Base-by-base conservation (phyloP, 2,113 vertebrate species). In the Cinclus cinclus region DNA sequence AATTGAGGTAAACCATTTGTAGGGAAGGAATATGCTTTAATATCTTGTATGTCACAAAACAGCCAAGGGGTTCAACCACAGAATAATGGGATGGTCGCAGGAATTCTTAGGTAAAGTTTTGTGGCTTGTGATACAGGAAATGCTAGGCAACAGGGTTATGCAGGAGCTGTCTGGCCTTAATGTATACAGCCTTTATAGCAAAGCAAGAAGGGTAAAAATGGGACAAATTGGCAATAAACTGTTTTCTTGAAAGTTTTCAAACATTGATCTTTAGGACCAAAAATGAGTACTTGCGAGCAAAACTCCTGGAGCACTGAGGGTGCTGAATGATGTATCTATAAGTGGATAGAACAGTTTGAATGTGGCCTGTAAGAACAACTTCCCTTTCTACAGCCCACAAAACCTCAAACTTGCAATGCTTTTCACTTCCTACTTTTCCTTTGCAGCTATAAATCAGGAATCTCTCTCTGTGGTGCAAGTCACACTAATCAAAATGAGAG, bases 391-490 rank as follows among this genome's bases (percentile, higher is more conserved):
- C 35, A 95, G 71, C 39, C 55, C 59, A 33, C 65, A 79, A 74
- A 94, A 78, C 73, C 55, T 94, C 60, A 82, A 41, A 55, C 20
- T 23, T 76, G 49, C 47, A 68, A 15, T 24, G 14, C 11, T 62
- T 62, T 86, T 94, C 67, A 69, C 8, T 46, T 75, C 18, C 13
- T 23, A 10, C 14, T 75, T 58, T 93, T 83, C 6, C 68, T 90
- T 93, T 80, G 46, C 94, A 99, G 99, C 95, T 85, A 28, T 90
- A 64, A 91, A 89, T 78, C 86, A 23, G 4, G 92, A 93, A 47
- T 79, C 89, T 4, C 46, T 87, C 67, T 73, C 97, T 15, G 63
- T 47, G 82, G 92, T 94, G 46, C 90, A 89, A 97, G 80, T 97
- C 92, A 81, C 96, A 0, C 77, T 91, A 31, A 83, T 93, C 63